These are phyloP conservation scores for Drosophila pseudoobscura DNA, from an alignment of 1,140 invertebrate species.

Conservation along the genomic window DNA sequence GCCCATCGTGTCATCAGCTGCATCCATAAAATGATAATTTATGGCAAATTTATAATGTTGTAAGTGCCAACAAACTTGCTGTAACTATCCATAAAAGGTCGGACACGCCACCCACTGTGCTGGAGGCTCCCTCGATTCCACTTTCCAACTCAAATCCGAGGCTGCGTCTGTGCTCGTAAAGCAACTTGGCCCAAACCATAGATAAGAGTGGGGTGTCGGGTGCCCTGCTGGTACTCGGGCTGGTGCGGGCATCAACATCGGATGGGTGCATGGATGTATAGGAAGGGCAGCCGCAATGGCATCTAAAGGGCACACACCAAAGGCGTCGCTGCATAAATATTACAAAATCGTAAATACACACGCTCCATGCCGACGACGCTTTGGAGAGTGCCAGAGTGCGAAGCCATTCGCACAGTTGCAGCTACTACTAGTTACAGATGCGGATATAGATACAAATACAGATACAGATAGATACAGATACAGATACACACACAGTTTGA, in stretches of 20 bases:
- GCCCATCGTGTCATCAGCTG: constrained; percentile 45
- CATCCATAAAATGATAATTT: constrained; percentile 73
- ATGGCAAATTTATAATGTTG: constrained; percentile 77
- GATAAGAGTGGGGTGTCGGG: constrained; percentile 21
- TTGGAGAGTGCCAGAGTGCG: constrained; percentile 16
- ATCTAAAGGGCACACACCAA: constrained; percentile 35
- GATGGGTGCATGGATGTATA: background rate
- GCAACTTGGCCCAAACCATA: constrained; percentile 54
- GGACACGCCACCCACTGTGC: constrained; percentile 44
- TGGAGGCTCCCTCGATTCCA: constrained; percentile 14
- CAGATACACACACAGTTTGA: too few species aligned
- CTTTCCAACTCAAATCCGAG: constrained; percentile 45
- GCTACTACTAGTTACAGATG: constrained; percentile 13
- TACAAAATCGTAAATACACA: constrained; percentile 71
- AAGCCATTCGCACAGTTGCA: constrained; percentile 40
- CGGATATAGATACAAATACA: background rate
- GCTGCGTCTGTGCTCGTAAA: constrained; percentile 57
- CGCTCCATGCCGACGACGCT: constrained; percentile 22
- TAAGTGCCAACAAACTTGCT: constrained; percentile 78
- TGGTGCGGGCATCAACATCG: too few species aligned
- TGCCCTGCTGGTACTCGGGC: too few species aligned
- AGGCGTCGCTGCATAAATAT: constrained; percentile 65
- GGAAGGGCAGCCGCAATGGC: constrained; percentile 24
- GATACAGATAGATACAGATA: background rate
- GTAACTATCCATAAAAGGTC: constrained; percentile 73